Conservation (phyloP, 2,113 vertebrate species). For the Phyllostomus discolor region DNA sequence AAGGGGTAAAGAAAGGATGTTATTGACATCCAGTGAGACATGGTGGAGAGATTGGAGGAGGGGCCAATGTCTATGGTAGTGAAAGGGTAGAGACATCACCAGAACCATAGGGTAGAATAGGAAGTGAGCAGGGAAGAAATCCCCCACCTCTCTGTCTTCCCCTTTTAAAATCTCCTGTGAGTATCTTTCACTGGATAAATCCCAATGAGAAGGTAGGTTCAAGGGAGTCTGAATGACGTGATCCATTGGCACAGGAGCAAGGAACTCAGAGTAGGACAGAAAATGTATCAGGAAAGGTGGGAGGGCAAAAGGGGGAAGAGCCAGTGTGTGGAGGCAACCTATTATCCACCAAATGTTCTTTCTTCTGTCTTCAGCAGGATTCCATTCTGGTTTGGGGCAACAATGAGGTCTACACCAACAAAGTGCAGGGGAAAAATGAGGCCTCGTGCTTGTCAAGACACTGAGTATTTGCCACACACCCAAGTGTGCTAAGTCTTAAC, state of each 20-base stretch:
- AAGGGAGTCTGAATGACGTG: not conserved
- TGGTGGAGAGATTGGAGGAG: not conserved
- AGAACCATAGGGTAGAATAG: not conserved
- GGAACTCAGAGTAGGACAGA: not conserved
- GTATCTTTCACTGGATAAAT: not conserved
- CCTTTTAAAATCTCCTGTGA: not conserved
- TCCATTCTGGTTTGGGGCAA: not conserved
- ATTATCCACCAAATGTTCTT: not conserved
- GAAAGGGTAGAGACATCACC: not conserved
- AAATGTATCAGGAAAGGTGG: not conserved
- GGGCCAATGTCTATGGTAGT: not conserved
- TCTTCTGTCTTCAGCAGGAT: not conserved
- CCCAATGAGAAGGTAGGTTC: not conserved
- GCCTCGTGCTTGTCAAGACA: not conserved
- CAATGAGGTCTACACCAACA: not conserved
- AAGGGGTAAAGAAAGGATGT: not conserved
- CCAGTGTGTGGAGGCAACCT: not conserved
- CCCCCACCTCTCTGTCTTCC: not conserved
- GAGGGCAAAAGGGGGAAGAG: not conserved
- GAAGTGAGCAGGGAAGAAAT: not conserved
- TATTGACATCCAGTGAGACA: not conserved
- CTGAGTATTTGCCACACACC: not conserved
- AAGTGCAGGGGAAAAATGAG: not conserved
- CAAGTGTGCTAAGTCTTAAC: not conserved
- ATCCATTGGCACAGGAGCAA: not conserved